Conservation (phyloP, 1,140 invertebrate genomes). For the Armadillidium nasatum region DNA sequence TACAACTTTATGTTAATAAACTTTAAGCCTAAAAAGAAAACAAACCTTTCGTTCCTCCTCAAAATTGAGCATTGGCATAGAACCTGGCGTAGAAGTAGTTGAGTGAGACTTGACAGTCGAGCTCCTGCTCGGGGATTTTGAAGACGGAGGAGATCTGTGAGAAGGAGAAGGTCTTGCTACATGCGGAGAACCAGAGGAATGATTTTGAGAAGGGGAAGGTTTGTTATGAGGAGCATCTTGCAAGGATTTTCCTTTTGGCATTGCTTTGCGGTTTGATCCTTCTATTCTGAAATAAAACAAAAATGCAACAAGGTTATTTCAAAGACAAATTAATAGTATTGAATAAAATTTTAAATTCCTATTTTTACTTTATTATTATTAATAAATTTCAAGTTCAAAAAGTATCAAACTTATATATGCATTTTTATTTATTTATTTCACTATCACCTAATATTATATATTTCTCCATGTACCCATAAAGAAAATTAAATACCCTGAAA, state of each 20-base stretch:
- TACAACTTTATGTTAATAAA: no score
- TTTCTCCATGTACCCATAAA: no score
- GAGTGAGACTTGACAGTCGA: background rate
- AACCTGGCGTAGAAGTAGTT: background rate
- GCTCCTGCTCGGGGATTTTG: background rate
- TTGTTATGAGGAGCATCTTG: background rate
- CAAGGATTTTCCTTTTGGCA: background rate
- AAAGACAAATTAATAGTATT: no score
- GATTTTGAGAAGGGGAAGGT: background rate
- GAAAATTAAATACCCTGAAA: no score
- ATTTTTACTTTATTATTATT: no score
- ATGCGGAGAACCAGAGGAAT: background rate
- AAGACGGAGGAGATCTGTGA: background rate
- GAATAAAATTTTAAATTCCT: no score
- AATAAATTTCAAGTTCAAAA: no score
- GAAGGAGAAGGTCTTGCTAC: background rate
- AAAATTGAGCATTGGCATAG: conserved; percentile 5
- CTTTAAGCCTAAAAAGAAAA: no score
- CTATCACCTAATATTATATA: no score
- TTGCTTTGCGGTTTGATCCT: background rate
- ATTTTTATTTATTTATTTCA: no score
- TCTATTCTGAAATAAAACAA: background rate
- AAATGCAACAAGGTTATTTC: no score
- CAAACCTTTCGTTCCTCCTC: background rate
- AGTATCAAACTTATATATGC: no score